These are phyloP conservation scores for Bos indicus DNA, from an alignment of 2,113 vertebrate species.

Conservation along the genomic window DNA sequence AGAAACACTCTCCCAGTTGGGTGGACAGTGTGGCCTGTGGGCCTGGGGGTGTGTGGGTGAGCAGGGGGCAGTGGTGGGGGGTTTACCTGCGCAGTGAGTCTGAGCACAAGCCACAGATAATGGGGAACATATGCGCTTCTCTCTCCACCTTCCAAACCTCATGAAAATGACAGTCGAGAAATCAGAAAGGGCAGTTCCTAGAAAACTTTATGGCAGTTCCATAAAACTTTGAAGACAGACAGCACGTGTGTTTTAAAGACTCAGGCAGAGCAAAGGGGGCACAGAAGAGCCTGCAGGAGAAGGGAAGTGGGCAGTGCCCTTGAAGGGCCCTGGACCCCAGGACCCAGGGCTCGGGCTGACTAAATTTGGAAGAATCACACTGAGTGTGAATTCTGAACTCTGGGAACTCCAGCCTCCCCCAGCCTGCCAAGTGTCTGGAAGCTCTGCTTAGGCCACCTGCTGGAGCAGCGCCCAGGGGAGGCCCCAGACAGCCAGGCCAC, in stretches of 20 bases:
- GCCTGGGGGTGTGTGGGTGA: fast-evolving
- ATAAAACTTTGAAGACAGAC: neutral
- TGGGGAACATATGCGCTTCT: fast-evolving
- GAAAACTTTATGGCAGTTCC: neutral
- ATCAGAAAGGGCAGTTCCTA: neutral
- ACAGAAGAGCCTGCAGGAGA: neutral
- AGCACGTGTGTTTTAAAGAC: no score
- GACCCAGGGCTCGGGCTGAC: fast-evolving
- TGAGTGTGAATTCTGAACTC: neutral
- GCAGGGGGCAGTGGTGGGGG: neutral
- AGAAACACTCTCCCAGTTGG: fast-evolving
- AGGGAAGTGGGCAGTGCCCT: neutral
- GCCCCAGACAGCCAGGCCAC: neutral
- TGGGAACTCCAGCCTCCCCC: neutral
- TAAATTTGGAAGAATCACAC: neutral
- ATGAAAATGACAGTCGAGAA: neutral
- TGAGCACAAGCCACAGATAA: neutral
- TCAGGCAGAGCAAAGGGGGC: neutral
- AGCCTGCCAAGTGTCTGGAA: no score
- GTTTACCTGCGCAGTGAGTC: fast-evolving
- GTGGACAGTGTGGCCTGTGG: fast-evolving
- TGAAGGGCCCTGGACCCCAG: neutral
- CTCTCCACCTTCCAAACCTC: neutral
- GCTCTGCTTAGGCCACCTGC: neutral
- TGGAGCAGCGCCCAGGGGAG: neutral